Evolutionary conservation across 2,888 invertebrate genomes (phyloP), one percentile per base, ranked within the genome.

Genomic region (Saturnia pavonia): DNA sequence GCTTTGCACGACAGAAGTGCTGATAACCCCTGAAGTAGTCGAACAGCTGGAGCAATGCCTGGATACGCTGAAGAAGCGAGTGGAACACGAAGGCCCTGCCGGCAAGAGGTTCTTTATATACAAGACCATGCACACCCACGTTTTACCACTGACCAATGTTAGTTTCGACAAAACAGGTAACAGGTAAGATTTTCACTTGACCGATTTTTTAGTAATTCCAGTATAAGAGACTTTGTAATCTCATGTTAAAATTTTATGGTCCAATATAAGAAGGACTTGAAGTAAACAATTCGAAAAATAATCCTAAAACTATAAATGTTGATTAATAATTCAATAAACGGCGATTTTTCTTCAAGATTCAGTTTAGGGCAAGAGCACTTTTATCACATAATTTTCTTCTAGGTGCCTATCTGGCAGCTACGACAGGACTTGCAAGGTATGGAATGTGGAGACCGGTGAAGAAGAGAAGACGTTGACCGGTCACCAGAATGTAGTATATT

Each of bases 351-450:
- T 54, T 4, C 22, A 54, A 22, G n/a, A 22, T 22, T 54, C 9
- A 54, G 22, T n/a, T 54, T 54, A 54, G 0, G 22, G n/a, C 4
- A n/a, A 8, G 19, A 8, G 4, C 48, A 22, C 9, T 54, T 0
- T 54, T 19, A 54, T n/a, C 0, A 22, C n/a, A 8, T 27, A 60
- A 27, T 60, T 25, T 63, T 51, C 72, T 73, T 70, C 0, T 81
- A 97, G 96, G 83, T 97, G 97, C 86, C 90, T 97, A 74, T 96
- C 97, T 1, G 97, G 97, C 76, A 97, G 97, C 87, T 97, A 97
- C 85, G 97, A 97, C 87, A 94, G 97, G 76, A 97, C 97, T 25
- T 97, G 97, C 88, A 96, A 97, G 87, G 94, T 97, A 71, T 97
- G 97, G 96, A 95, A 96, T 87, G 96, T 97, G 74, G 95, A 96